Percentiles rank a stretch among this genome's conserved stretches.
These are phyloP conservation scores for Austrolebias charrua DNA, from an alignment of 2,797 vertebrate species.

Conservation along the genomic window DNA sequence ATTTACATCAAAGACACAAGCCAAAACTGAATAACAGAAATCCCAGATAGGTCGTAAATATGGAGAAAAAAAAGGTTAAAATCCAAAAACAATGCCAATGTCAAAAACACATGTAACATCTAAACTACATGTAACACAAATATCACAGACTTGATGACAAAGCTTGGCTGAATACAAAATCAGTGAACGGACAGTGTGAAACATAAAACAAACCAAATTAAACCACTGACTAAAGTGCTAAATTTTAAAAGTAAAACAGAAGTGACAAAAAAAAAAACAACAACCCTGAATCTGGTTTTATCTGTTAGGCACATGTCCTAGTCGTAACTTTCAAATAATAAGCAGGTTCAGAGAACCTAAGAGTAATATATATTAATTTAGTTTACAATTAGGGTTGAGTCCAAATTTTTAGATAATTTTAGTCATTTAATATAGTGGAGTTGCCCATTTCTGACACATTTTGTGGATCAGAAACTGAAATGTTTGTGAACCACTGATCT, in stretches of 20 bases:
- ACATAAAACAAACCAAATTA: neutral
- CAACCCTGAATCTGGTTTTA: neutral
- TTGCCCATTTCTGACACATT: too few relatives aligned
- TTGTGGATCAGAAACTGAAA: too few relatives aligned
- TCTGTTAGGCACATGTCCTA: too few relatives aligned
- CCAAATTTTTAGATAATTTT: too few relatives aligned
- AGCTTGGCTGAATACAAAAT: neutral
- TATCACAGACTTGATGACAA: neutral
- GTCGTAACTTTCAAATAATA: neutral
- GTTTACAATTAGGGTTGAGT: too few relatives aligned
- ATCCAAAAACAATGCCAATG: neutral
- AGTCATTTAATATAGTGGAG: too few relatives aligned
- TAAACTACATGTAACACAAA: neutral
- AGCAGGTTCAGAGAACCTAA: neutral
- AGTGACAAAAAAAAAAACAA: neutral
- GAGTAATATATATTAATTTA: neutral
- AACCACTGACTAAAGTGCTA: neutral
- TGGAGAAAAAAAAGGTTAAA: too few relatives aligned
- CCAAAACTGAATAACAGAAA: neutral
- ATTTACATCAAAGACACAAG: neutral
- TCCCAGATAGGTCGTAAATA: neutral
- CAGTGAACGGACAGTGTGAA: neutral
- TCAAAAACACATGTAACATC: neutral
- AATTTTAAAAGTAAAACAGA: neutral
- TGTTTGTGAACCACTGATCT: too few relatives aligned